phyloP scores from a whole-genome alignment of 2,888 invertebrate genomes.

The Eupithecia dodoneata region DNA sequence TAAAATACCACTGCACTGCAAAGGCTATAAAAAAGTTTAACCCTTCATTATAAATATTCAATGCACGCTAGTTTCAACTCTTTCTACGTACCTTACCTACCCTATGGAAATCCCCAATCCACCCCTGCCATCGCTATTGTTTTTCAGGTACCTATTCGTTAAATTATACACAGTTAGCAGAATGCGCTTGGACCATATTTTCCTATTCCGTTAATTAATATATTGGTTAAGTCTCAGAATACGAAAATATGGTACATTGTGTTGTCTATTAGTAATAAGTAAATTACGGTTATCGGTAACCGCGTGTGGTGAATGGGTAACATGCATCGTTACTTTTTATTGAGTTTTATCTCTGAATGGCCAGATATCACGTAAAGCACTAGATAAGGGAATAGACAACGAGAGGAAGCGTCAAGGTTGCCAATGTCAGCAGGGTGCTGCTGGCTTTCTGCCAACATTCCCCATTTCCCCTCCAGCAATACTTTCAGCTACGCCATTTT shows the following conservation, averaged over 20 bases:
- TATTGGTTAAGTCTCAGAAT: too few relatives aligned
- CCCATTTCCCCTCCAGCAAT: conserved; percentile 30
- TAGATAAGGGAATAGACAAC: conserved; percentile 26
- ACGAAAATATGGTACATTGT: background rate
- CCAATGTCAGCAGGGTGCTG: conserved; percentile 37
- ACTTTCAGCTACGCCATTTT: conserved; percentile 38
- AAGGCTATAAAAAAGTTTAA: background rate
- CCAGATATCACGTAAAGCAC: conserved; percentile 13
- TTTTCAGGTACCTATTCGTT: background rate
- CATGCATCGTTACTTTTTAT: background rate
- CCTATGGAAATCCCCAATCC: background rate
- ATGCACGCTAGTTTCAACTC: background rate
- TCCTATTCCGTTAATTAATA: too few relatives aligned
- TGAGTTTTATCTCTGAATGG: conserved; percentile 9
- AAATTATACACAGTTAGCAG: background rate
- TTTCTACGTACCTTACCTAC: background rate
- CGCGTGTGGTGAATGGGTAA: background rate
- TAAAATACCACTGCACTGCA: too few relatives aligned
- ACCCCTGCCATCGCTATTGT: background rate
- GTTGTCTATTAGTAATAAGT: background rate
- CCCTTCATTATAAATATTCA: background rate
- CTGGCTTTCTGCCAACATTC: conserved; percentile 36
- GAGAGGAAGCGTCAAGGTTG: conserved; percentile 25
- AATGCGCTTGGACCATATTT: background rate
- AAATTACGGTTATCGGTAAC: background rate